phyloP scores from a whole-genome alignment of 53 echinoderm and acorn worm species.

The Mesocentrotus franciscanus region DNA sequence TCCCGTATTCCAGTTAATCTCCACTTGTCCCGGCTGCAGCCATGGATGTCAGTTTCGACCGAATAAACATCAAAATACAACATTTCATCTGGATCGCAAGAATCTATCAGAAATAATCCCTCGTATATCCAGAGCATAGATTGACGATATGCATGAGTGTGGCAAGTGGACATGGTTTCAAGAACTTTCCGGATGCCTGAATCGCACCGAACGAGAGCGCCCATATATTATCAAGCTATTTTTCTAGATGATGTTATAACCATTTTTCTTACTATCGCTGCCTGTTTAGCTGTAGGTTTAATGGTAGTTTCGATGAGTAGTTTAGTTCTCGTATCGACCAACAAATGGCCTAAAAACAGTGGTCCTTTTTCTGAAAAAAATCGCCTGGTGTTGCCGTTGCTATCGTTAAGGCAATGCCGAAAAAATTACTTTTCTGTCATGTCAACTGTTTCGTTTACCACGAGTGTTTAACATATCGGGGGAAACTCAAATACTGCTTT shows the following conservation, averaged over 20 bases:
- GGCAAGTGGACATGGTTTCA: slow-evolving; percentile 37
- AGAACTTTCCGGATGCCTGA: slow-evolving; percentile 59
- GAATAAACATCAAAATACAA: not conserved
- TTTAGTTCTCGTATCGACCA: slow-evolving; percentile 50
- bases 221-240: not conserved
- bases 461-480: not conserved
- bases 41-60: not conserved
- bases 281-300: slow-evolving; percentile 8
- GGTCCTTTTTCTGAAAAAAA: not conserved
- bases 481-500: not conserved
- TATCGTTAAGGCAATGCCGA: not conserved
- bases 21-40: not conserved
- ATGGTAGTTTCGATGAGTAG: slow-evolving; percentile 55
- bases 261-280: not conserved
- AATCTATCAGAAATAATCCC: not conserved
- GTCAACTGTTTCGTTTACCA: not conserved
- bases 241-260: not conserved
- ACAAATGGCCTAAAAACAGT: not conserved
- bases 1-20: not conserved
- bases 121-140: not conserved
- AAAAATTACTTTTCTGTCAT: not conserved
- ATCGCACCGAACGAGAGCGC: slow-evolving; percentile 20
- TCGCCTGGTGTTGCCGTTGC: not conserved
- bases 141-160: slow-evolving; percentile 23
- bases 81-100: not conserved